Conservation (phyloP, 1,140 invertebrate species). For the Acromyrmex charruanus region DNA sequence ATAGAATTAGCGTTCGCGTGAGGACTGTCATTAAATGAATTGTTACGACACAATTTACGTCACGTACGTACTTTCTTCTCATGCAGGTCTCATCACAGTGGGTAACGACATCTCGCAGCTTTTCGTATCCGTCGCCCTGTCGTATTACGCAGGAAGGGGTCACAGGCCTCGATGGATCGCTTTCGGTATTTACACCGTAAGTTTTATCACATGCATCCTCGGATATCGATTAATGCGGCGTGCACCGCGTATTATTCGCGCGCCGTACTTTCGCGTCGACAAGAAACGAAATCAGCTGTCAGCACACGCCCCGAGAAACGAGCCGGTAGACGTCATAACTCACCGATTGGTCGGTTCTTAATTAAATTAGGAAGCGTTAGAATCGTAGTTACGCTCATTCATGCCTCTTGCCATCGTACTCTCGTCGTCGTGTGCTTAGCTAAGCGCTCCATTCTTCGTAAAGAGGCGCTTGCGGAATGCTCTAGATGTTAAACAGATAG, state of each 20-base stretch:
- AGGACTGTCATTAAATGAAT: conserved; percentile 5
- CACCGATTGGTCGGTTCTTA: conserved; percentile 80
- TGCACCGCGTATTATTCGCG: conserved; percentile 28
- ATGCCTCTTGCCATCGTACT: conserved; percentile 79
- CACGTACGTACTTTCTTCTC: conserved; percentile 28
- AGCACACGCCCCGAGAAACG: conserved; percentile 69
- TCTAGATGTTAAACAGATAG: neutral
- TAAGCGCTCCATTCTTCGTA: conserved; percentile 78
- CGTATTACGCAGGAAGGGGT: conserved; percentile 90
- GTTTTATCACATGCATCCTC: conserved; percentile 50
- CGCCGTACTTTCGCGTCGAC: conserved; percentile 41
- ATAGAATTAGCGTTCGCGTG: neutral
- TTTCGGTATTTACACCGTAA: conserved; percentile 89
- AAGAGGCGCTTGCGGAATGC: conserved; percentile 75
- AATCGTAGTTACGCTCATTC: conserved; percentile 83
- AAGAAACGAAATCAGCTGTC: conserved; percentile 68
- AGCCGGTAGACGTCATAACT: conserved; percentile 70
- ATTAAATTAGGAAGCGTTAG: conserved; percentile 83
- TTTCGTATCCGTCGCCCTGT: conserved; percentile 88
- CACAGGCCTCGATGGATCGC: conserved; percentile 92
- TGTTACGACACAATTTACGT: conserved; percentile 28
- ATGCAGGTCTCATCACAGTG: conserved; percentile 90
- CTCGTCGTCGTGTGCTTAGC: conserved; percentile 77
- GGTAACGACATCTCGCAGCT: conserved; percentile 90
- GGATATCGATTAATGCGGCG: conserved; percentile 15